Conservation (phyloP, 2,113 vertebrate genomes). For the Scatophagus argus region DNA sequence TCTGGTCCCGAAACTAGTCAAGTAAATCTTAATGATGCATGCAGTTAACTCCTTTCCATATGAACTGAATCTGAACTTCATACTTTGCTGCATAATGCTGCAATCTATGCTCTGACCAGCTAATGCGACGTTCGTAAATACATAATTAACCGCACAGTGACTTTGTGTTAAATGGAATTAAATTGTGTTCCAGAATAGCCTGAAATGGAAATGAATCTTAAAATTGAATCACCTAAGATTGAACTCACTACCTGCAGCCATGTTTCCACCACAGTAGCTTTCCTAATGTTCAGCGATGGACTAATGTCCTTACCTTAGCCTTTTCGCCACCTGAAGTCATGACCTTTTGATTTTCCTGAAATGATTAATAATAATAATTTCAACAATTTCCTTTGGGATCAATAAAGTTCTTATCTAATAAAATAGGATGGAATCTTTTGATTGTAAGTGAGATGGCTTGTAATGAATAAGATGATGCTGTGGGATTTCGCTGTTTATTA, state of each 20-base stretch:
- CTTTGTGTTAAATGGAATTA: constrained; percentile 56
- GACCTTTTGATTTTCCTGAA: neutral
- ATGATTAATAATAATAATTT: too few relatives aligned
- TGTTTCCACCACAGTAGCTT: constrained; percentile 25
- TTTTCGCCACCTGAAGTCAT: constrained; percentile 8
- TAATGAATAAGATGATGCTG: too few relatives aligned
- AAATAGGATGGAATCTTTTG: neutral
- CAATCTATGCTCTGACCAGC: constrained; percentile 38
- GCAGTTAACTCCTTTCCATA: constrained; percentile 32
- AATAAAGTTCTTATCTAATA: too few relatives aligned
- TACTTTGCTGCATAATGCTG: constrained; percentile 21
- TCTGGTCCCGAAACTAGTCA: constrained; percentile 31
- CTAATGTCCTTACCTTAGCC: neutral
- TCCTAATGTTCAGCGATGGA: constrained; percentile 34
- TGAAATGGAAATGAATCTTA: constrained; percentile 60
- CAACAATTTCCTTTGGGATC: too few relatives aligned
- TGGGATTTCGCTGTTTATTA: neutral
- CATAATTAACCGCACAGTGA: constrained; percentile 61
- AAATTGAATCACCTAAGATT: constrained; percentile 51
- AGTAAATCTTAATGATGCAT: constrained; percentile 61
- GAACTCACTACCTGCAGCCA: constrained; percentile 28
- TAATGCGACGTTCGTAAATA: constrained; percentile 58
- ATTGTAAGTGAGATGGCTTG: neutral
- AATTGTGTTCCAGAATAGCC: constrained; percentile 37
- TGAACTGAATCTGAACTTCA: constrained; percentile 59